Percentiles rank a stretch among this genome's conserved stretches.
Conservation (phyloP, 2,797 vertebrate genomes). For the Loris lydekkerianus region DNA sequence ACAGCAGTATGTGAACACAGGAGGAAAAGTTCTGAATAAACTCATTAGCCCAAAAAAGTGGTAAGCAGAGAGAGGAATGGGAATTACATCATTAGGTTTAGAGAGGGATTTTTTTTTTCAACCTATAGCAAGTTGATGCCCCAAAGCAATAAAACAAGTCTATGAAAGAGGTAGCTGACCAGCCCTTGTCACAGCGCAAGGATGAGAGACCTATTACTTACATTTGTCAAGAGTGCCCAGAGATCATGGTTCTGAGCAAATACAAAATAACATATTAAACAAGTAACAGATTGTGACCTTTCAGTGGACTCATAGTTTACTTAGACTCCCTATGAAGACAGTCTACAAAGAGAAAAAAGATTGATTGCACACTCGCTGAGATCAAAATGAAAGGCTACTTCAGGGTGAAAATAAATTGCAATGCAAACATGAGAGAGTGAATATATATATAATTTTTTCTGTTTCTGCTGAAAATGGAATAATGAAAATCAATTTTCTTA, state of each 20-base stretch:
- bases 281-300: conserved; percentile 53
- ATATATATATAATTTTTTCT: not conserved
- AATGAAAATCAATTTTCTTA: not conserved
- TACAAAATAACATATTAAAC: conserved; percentile 59
- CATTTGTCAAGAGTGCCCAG: conserved; percentile 48
- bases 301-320: not conserved
- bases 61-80: not conserved
- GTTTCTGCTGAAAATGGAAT: not conserved
- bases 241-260: conserved; percentile 56
- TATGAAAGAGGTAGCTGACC: conserved; percentile 32
- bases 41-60: conserved; percentile 71
- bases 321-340: not conserved
- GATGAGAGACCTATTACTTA: conserved; percentile 8
- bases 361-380: conserved; percentile 9
- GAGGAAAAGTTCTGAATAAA: conserved; percentile 75
- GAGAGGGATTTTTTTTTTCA: not conserved
- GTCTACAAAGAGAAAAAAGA: not conserved
- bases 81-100: not conserved
- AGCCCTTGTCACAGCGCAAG: not conserved
- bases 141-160: conserved; percentile 67
- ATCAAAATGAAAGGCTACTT: conserved; percentile 13
- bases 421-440: not conserved
- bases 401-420: conserved; percentile 26
- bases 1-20: conserved; percentile 27
- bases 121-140: not conserved